Evolutionary conservation across 2,888 invertebrate genomes (phyloP).

Genomic region (Seladonia tumulorum): DNA sequence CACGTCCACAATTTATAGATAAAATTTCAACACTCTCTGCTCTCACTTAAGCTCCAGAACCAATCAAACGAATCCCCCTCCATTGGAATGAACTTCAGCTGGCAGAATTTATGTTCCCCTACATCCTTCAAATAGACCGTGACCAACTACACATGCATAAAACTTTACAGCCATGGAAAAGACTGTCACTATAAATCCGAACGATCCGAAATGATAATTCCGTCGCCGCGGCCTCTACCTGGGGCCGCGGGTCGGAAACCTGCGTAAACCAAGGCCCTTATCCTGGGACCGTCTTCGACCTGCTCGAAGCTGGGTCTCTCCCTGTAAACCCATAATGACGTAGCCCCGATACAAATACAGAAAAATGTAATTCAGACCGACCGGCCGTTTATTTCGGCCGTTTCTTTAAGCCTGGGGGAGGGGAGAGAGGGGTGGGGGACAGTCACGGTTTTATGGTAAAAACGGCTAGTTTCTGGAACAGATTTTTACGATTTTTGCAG

Average conservation of each 20-base stretch:
- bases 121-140: slow-evolving; percentile 11
- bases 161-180: slow-evolving; percentile 24
- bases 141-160: slow-evolving; percentile 36
- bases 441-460: slow-evolving; percentile 73
- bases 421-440: not conserved
- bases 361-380: slow-evolving; percentile 79
- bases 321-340: slow-evolving; percentile 81
- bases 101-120: not conserved
- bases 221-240: slow-evolving; percentile 43
- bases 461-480: slow-evolving; percentile 72
- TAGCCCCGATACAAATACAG: slow-evolving; percentile 78
- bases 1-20: not conserved
- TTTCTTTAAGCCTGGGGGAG: not conserved
- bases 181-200: slow-evolving; percentile 27
- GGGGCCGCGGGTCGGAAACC: slow-evolving; percentile 1
- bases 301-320: slow-evolving; percentile 45
- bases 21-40: not conserved
- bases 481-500: slow-evolving; percentile 80
- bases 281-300: slow-evolving; percentile 56
- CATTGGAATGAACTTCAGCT: not conserved
- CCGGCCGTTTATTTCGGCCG: slow-evolving; percentile 25
- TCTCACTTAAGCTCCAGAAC: not conserved
- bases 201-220: slow-evolving; percentile 45
- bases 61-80: not conserved
- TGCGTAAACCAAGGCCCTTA: not conserved